phyloP scores from a whole-genome alignment of 2,113 vertebrate genomes.

The Ovis aries region ARS-UI_Ramb_v3.0 NC_056078.1:8408001-8408500 shows the following conservation, averaged over 20 bases:
- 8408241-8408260: neutral
- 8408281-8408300: neutral
- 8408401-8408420: neutral
- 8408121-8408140: neutral
- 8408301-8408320: neutral
- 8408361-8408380: neutral
- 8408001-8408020: neutral
- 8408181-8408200: neutral
- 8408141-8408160: neutral
- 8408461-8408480: neutral
- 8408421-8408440: neutral
- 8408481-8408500: neutral
- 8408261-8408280: neutral
- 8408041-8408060: neutral
- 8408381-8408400: neutral
- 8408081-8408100: accelerated
- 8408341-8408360: neutral
- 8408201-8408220: neutral
- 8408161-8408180: neutral
- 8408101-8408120: neutral
- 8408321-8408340: neutral
- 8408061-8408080: neutral
- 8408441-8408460: neutral
- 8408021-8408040: too few species aligned
- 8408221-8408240: neutral